Evolutionary conservation across 2,888 invertebrate species (phyloP).

Genomic region (Diarsia dahlii): DNA sequence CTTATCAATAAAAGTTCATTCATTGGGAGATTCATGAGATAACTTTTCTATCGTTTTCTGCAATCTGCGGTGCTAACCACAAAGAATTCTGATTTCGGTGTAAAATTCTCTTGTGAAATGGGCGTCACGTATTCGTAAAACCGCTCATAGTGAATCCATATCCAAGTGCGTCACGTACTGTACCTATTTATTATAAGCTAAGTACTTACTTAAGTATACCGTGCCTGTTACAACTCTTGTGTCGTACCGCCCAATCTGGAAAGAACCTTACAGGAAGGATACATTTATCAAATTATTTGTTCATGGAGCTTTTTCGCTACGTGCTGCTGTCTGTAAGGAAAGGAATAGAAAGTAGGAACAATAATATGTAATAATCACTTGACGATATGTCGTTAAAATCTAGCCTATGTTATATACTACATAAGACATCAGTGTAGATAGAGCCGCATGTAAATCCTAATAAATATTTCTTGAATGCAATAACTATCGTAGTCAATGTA

Average conservation of each 20-base stretch:
- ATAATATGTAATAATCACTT: slow-evolving; percentile 38
- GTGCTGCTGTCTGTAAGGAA: slow-evolving; percentile 23
- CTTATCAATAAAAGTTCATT: slow-evolving; percentile 9
- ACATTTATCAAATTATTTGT: slow-evolving; percentile 4
- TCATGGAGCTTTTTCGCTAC: slow-evolving; percentile 17
- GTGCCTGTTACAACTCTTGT: slow-evolving; percentile 18
- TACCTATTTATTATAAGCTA: background rate
- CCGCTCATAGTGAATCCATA: background rate
- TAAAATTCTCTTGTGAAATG: background rate
- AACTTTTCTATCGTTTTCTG: background rate
- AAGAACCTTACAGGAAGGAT: background rate
- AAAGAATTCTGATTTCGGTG: background rate
- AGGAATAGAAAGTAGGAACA: slow-evolving; percentile 17
- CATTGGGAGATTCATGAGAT: background rate
- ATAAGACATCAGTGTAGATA: slow-evolving; percentile 49
- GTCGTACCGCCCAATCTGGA: slow-evolving; percentile 13
- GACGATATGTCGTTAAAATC: slow-evolving; percentile 40
- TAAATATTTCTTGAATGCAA: slow-evolving; percentile 43
- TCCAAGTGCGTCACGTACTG: background rate
- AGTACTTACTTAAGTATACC: background rate
- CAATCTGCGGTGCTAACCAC: background rate
- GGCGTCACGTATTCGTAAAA: background rate
- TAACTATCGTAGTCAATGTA: slow-evolving; percentile 46
- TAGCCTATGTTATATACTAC: slow-evolving; percentile 45
- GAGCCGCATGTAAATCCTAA: slow-evolving; percentile 39